phyloP scores from a whole-genome alignment of 2,888 invertebrate genomes.

The Cetonia aurata region DNA sequence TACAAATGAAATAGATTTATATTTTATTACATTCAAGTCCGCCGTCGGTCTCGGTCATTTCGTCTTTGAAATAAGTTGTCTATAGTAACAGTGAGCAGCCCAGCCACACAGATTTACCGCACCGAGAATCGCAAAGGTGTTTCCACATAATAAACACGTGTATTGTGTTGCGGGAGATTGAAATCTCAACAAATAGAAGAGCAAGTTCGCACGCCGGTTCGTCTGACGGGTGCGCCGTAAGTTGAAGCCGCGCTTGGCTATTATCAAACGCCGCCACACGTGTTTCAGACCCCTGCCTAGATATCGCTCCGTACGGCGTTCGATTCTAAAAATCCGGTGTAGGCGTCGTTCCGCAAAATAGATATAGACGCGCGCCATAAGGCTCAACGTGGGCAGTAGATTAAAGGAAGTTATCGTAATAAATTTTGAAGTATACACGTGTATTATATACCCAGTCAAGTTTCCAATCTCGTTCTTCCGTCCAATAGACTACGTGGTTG shows the following conservation, averaged over 20 bases:
- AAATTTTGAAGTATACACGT: conserved; percentile 12
- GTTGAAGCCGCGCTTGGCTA: not conserved
- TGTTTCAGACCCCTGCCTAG: not conserved
- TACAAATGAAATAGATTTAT: too few species aligned
- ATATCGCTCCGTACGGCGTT: conserved; percentile 9
- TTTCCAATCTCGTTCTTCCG: too few species aligned
- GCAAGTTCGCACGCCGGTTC: not conserved
- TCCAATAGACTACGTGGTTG: too few species aligned
- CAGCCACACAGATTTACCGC: not conserved
- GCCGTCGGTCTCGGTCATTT: too few species aligned
- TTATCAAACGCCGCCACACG: not conserved
- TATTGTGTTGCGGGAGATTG: conserved; percentile 1
- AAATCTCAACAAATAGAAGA: conserved; percentile 13
- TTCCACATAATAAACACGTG: conserved; percentile 6
- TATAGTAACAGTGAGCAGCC: not conserved
- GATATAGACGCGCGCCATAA: conserved; percentile 3
- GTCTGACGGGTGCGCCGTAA: not conserved
- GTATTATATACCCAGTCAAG: not conserved
- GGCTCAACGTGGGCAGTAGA: conserved; percentile 23
- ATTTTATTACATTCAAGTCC: too few species aligned
- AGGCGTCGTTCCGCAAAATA: conserved; percentile 27
- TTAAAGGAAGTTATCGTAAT: conserved; percentile 32
- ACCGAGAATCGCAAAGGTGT: not conserved
- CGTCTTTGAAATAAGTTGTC: too few species aligned
- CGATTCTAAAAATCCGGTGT: conserved; percentile 14